Conservation (phyloP, 2,113 vertebrate genomes). For the Myanophis thanlyinensis region DNA sequence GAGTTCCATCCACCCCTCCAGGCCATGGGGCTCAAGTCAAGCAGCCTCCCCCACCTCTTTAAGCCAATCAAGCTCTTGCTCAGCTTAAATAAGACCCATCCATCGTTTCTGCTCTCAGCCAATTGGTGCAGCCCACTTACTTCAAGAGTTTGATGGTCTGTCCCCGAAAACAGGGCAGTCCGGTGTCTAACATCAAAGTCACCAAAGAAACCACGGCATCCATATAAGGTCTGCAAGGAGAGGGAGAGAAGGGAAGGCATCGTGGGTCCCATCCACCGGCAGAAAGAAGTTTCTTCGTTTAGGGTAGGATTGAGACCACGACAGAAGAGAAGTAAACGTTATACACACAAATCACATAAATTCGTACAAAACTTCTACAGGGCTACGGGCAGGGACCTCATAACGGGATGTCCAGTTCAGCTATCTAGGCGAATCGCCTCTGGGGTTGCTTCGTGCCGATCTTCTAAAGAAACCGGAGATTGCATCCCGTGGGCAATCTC, state of each 20-base stretch:
- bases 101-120: background rate
- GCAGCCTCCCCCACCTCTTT: background rate
- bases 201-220: slow-evolving; percentile 94
- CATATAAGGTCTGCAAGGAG: slow-evolving; percentile 87
- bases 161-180: slow-evolving; percentile 94
- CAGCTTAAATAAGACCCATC: no score
- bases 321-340: background rate
- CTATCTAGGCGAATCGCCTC: no score
- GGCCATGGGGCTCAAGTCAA: no score
- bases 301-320: no score
- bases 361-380: background rate
- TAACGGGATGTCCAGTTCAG: no score
- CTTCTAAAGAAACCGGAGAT: no score
- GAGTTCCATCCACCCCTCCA: background rate
- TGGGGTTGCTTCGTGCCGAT: no score
- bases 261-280: background rate
- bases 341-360: background rate
- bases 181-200: slow-evolving; percentile 90
- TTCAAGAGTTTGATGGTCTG: slow-evolving; percentile 97
- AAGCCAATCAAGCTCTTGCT: background rate
- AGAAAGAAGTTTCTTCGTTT: background rate
- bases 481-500: no score
- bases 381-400: no score
- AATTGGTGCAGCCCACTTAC: slow-evolving; percentile 70
- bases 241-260: background rate